Evolutionary conservation across 2,888 invertebrate species (phyloP).

Genomic region (Drosophila fungiperda): DNA sequence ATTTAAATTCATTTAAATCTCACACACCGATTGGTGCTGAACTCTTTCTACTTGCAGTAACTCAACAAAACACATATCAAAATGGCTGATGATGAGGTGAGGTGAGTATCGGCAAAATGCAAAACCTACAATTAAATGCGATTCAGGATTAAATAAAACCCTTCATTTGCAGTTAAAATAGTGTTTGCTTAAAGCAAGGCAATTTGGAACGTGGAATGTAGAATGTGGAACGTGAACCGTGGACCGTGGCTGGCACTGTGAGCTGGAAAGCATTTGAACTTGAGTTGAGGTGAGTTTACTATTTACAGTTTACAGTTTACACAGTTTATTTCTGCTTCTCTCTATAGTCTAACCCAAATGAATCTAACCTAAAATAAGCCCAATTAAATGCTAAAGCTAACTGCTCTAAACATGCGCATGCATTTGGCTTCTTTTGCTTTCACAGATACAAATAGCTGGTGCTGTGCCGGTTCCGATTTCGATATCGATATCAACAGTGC

Average conservation of each 20-base stretch:
- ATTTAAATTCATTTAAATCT: slow-evolving; percentile 24
- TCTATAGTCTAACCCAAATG: neutral
- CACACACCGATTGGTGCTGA: slow-evolving; percentile 20
- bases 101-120: slow-evolving; percentile 88
- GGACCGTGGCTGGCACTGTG: neutral
- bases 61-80: slow-evolving; percentile 85
- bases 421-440: slow-evolving; percentile 50
- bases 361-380: slow-evolving; percentile 11
- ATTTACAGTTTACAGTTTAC: no score
- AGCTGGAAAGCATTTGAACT: neutral
- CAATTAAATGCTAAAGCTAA: slow-evolving; percentile 9
- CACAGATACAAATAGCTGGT: slow-evolving; percentile 51
- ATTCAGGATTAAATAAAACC: neutral
- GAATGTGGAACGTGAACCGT: no score
- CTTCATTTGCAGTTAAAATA: slow-evolving; percentile 29
- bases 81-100: slow-evolving; percentile 98
- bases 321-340: neutral
- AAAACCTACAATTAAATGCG: neutral
- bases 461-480: slow-evolving; percentile 5
- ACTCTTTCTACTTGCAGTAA: slow-evolving; percentile 72
- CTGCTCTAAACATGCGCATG: neutral
- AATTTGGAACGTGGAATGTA: no score
- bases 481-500: slow-evolving; percentile 8
- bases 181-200: neutral
- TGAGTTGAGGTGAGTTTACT: slow-evolving; percentile 37